Conservation (phyloP, 1,140 invertebrate species). For the Mylabris phalerata region DNA sequence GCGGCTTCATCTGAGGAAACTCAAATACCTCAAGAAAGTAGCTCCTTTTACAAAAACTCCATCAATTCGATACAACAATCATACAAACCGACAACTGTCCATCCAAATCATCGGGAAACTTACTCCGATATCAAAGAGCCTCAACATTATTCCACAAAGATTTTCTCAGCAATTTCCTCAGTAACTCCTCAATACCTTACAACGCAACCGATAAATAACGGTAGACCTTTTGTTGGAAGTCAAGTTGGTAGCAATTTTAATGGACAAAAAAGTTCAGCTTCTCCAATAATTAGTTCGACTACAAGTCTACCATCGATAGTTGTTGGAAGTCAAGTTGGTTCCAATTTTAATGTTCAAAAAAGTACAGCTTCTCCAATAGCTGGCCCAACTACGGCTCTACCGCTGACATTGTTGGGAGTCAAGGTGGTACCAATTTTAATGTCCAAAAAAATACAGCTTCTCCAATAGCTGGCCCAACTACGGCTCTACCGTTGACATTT, state of each 20-base stretch:
- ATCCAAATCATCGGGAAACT: constrained; percentile 35
- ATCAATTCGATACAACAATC: constrained; percentile 25
- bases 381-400: no score
- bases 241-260: constrained; percentile 22
- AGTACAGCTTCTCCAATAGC: no score
- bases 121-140: constrained; percentile 35
- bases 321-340: no score
- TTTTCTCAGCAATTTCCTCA: constrained; percentile 30
- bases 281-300: no score
- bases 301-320: no score
- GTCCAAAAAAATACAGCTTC: not conserved
- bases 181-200: constrained; percentile 33
- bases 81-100: constrained; percentile 21
- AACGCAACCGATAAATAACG: constrained; percentile 35
- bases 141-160: constrained; percentile 23
- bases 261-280: not conserved
- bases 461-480: not conserved
- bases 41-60: constrained; percentile 49
- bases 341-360: no score
- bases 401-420: no score
- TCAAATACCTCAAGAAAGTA: constrained; percentile 66
- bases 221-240: constrained; percentile 34
- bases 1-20: constrained; percentile 48
- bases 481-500: not conserved
- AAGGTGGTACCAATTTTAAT: no score